phyloP scores from a whole-genome alignment of 2,113 vertebrate species.

The Nicator chloris region DNA sequence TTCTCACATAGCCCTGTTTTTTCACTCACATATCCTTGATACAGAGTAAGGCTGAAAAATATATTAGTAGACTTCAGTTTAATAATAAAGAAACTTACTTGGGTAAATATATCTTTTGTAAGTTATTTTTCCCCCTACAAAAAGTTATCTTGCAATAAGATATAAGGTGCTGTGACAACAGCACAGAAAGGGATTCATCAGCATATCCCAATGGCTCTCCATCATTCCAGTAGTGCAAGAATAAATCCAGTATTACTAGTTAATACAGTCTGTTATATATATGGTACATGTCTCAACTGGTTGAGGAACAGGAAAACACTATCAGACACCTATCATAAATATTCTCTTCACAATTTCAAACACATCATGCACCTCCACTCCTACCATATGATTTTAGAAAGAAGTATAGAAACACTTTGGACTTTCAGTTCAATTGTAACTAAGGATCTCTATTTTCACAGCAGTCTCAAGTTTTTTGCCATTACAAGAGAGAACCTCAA shows the following conservation, averaged over 20 bases:
- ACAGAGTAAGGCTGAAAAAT: not conserved
- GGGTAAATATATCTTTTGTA: not conserved
- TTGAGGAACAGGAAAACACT: not conserved
- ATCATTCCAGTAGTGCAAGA: not conserved
- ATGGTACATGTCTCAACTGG: not conserved
- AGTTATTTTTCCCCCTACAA: not conserved
- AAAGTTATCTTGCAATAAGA: not conserved
- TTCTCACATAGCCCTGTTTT: not conserved
- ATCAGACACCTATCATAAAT: not conserved
- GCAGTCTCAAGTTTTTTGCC: not conserved
- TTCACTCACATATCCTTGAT: not conserved
- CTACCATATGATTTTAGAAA: not conserved
- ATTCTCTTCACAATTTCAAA: not conserved
- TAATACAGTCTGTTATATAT: not conserved
- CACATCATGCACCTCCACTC: not conserved
- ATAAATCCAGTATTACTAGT: not conserved
- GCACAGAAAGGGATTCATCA: not conserved
- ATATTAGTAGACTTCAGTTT: not conserved
- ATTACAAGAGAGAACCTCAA: not conserved
- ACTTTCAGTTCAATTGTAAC: not conserved
- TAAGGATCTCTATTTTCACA: not conserved
- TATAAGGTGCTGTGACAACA: not conserved
- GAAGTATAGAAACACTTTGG: not conserved
- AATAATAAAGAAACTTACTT: not conserved
- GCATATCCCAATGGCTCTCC: not conserved